phyloP scores from a whole-genome alignment of 2,113 vertebrate genomes.

The Acanthisitta chloris region DNA sequence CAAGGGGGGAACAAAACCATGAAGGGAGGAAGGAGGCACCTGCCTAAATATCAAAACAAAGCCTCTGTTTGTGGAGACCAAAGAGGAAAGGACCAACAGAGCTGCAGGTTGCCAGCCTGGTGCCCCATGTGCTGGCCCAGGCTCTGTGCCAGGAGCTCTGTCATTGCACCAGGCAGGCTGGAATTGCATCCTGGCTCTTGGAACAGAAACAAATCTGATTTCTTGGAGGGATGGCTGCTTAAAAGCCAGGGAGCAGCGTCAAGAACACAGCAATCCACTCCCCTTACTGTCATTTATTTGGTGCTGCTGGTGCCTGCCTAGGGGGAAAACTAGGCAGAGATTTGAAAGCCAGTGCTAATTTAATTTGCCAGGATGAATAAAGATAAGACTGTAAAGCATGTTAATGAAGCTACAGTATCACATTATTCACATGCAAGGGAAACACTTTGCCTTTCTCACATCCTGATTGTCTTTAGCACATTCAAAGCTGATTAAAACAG shows the following conservation, averaged over 20 bases:
- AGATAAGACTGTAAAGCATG: slow-evolving; percentile 60
- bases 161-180: accelerated
- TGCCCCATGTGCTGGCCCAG: neutral
- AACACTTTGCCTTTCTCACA: neutral
- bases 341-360: slow-evolving; percentile 70
- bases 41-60: neutral
- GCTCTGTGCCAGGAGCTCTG: neutral
- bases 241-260: neutral
- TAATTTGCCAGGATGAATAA: slow-evolving; percentile 71
- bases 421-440: slow-evolving; percentile 30
- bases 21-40: neutral
- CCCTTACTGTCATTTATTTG: neutral
- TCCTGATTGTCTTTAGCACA: neutral
- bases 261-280: neutral
- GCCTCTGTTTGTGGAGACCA: neutral
- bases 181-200: neutral
- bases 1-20: neutral
- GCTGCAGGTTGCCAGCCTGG: accelerated
- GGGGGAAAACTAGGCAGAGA: neutral
- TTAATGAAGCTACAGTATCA: slow-evolving; percentile 51
- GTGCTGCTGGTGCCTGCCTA: slow-evolving; percentile 26
- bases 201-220: neutral
- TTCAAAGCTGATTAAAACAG: slow-evolving; percentile 31
- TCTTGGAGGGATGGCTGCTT: neutral
- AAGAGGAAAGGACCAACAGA: neutral